Base-by-base conservation (phyloP, 2,797 vertebrate genomes). In the Aeoliscus strigatus region DNA sequence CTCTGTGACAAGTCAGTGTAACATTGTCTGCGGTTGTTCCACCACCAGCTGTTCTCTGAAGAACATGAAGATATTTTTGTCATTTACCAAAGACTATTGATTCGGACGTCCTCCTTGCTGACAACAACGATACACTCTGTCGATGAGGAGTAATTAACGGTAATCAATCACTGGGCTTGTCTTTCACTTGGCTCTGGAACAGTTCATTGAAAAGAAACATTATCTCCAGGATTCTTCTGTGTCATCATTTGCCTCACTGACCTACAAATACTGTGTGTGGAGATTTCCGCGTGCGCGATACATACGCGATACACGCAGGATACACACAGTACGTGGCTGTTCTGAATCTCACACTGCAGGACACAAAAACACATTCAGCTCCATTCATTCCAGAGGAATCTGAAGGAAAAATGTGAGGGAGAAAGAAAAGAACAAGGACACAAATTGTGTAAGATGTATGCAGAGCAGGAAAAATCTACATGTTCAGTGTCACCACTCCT, bases 151-250 rank as follows among this genome's bases (percentile, higher is more conserved):
- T 3, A 25, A 9, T 32, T 54, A 53, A 57, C 29, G 41, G 49
- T 5, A 47, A 73, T 68, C 55, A 48, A 69, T 76, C 39, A 35
- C 11, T 0, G 9, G 13, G 50, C 9, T 70, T 43, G 29, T 33
- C 62, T 74, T 69, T 58, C 61, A 66, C 11, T 33, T 23, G 14
- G 14, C 18, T 53, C 24, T 11, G 4, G 14, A 23, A 40, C 12
- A 25, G 10, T 24, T 28, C 34, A 31, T 1, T 27, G 39, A 53
- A 40, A 1, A n/a, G 46, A 54, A 44, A 52, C 1, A 2, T 35
- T 29, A 51, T 51, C 57, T 39, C 16, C 17, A 5, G 14, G 15
- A 24, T 18, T 38, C 28, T 34, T 41, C 14, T 23, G 5, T 7
- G n/a, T 30, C 47, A 26, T 29, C 40, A 23, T 60, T 49, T 33